Percentiles rank a stretch among this genome's conserved stretches.
These are phyloP conservation scores for Hyperoplus lanceolatus DNA, from an alignment of 2,797 vertebrate genomes.

Conservation along the genomic window DNA sequence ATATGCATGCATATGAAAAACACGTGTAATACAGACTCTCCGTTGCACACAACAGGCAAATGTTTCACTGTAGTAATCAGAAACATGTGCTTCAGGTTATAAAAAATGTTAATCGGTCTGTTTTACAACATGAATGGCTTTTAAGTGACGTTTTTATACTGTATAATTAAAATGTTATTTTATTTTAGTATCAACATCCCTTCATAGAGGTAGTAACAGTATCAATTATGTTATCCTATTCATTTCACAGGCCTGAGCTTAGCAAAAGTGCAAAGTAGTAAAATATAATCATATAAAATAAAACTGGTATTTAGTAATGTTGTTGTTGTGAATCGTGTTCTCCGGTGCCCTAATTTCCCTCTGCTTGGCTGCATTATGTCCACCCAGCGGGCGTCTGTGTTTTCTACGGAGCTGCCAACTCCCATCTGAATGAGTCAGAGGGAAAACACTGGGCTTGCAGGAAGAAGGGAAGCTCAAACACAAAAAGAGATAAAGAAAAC, in stretches of 20 bases:
- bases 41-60: neutral
- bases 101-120: slow-evolving; percentile 23
- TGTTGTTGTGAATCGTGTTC: slow-evolving; percentile 48
- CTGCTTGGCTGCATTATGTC: slow-evolving; percentile 32
- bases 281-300: too few species aligned
- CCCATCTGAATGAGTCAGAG: slow-evolving; percentile 44
- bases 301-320: slow-evolving; percentile 5
- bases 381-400: slow-evolving; percentile 18
- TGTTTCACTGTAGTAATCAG: neutral
- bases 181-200: too few species aligned
- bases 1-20: neutral
- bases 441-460: slow-evolving; percentile 10
- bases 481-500: slow-evolving; percentile 31
- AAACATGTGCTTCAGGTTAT: neutral
- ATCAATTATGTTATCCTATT: too few species aligned
- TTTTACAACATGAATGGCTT: slow-evolving; percentile 27
- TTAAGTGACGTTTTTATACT: too few species aligned
- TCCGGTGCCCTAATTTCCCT: slow-evolving; percentile 41
- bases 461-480: slow-evolving; percentile 30
- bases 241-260: too few species aligned
- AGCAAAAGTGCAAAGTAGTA: too few species aligned
- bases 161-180: too few species aligned
- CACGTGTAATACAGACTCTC: neutral
- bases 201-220: too few species aligned
- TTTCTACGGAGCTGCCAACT: slow-evolving; percentile 42